Evolutionary conservation across 1,140 invertebrate species (phyloP).

Genomic region (Pseudomyrmex gracilis): DNA sequence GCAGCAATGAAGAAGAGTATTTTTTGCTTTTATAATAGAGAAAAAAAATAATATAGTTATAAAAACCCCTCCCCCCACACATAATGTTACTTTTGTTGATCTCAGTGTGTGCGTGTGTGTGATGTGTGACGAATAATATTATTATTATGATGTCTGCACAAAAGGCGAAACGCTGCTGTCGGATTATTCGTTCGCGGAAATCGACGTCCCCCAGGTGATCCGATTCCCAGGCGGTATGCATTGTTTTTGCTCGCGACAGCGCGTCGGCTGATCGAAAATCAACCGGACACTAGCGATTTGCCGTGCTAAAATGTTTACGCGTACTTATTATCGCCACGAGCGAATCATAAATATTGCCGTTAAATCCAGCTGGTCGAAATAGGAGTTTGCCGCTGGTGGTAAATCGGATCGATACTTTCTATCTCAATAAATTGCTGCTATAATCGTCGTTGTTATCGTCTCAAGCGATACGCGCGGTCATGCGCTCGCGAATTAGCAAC

Average conservation of each 20-base stretch:
- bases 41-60: too few species aligned
- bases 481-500: conserved; percentile 5
- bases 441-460: conserved; percentile 42
- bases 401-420: conserved; percentile 53
- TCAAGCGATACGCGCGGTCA: conserved; percentile 6
- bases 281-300: conserved; percentile 29
- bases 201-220: conserved; percentile 41
- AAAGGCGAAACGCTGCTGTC: conserved; percentile 27
- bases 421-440: conserved; percentile 46
- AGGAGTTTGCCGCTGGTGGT: conserved; percentile 28
- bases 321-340: conserved; percentile 49
- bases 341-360: conserved; percentile 57
- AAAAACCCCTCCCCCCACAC: too few species aligned
- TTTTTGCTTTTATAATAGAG: too few species aligned
- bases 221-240: conserved; percentile 35
- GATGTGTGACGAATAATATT: conserved; percentile 10
- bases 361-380: conserved; percentile 47
- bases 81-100: not conserved
- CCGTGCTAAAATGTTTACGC: conserved; percentile 46
- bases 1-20: too few species aligned
- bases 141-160: conserved; percentile 36
- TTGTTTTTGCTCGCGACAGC: conserved; percentile 50
- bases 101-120: too few species aligned
- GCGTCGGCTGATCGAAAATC: conserved; percentile 49
- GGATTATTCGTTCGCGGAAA: conserved; percentile 58